phyloP scores from a whole-genome alignment of 1,140 invertebrate genomes.

The Drosophila yakuba region DNA sequence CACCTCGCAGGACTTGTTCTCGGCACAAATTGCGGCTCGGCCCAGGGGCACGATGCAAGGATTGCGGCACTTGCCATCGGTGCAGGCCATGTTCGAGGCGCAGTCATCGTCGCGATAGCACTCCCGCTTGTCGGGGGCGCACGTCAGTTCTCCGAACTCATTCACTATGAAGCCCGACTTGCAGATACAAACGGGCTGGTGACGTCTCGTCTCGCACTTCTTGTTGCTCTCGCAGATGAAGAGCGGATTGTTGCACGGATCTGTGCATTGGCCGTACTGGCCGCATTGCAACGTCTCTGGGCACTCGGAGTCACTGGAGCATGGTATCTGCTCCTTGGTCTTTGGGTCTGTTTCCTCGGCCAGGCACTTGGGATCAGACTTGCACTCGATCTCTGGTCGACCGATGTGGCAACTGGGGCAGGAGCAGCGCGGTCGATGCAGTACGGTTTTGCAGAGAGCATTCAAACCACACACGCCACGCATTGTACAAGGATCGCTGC shows the following conservation, averaged over 20 bases:
- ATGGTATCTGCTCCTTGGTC: slow-evolving; percentile 86
- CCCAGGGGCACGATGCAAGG: slow-evolving; percentile 89
- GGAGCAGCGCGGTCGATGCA: slow-evolving; percentile 93
- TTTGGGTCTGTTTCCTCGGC: slow-evolving; percentile 85
- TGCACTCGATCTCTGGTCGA: slow-evolving; percentile 90
- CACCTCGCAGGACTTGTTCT: slow-evolving; percentile 93
- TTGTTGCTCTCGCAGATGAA: slow-evolving; percentile 91
- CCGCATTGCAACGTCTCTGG: slow-evolving; percentile 91
- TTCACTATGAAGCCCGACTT: slow-evolving; percentile 94
- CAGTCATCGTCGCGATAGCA: slow-evolving; percentile 94
- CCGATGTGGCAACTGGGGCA: slow-evolving; percentile 95
- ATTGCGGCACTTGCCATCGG: slow-evolving; percentile 92
- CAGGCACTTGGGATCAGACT: slow-evolving; percentile 90
- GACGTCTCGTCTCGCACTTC: slow-evolving; percentile 94
- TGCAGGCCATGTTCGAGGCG: slow-evolving; percentile 92
- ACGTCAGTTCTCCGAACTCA: slow-evolving; percentile 92
- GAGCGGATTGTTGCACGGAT: slow-evolving; percentile 89
- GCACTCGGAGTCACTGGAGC: slow-evolving; percentile 90
- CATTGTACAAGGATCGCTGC: slow-evolving; percentile 94
- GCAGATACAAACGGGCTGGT: slow-evolving; percentile 94
- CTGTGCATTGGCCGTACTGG: slow-evolving; percentile 89
- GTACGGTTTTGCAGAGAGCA: slow-evolving; percentile 92
- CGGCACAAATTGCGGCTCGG: slow-evolving; percentile 88
- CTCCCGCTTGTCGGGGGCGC: slow-evolving; percentile 91
- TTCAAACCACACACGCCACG: slow-evolving; percentile 94